These are phyloP conservation scores for Willisornis vidua DNA, from an alignment of 2,113 vertebrate species.

Conservation along the genomic window DNA sequence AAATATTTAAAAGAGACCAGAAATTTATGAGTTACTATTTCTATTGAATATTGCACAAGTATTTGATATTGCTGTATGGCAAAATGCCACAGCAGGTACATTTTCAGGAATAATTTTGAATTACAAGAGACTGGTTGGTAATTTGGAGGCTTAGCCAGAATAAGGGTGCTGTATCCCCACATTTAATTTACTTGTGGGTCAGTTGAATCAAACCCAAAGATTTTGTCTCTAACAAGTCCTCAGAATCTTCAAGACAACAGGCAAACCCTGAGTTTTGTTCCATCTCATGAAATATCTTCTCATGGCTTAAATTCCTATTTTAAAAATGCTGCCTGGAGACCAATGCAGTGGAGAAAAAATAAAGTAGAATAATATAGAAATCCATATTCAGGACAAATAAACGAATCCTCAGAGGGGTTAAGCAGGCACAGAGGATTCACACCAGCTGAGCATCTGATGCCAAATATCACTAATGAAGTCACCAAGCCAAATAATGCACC, in stretches of 20 bases:
- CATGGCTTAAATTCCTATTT: neutral
- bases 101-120: neutral
- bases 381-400: slow-evolving; percentile 50
- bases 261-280: neutral
- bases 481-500: slow-evolving; percentile 53
- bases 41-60: neutral
- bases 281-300: neutral
- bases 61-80: neutral
- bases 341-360: neutral
- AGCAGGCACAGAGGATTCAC: slow-evolving; percentile 22
- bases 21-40: neutral
- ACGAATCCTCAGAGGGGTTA: slow-evolving; percentile 3
- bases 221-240: neutral
- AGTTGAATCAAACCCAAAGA: neutral
- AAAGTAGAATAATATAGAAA: slow-evolving; percentile 19
- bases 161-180: neutral
- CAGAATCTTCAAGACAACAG: neutral
- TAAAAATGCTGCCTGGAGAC: neutral
- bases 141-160: neutral
- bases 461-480: slow-evolving; percentile 54
- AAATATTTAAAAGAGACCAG: neutral
- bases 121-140: neutral
- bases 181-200: neutral
- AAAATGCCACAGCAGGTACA: neutral
- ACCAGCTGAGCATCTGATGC: slow-evolving; percentile 24